A percentile compares a stretch with the other conserved stretches of the same genome.
Conservation (phyloP, 2,888 invertebrate species). For the Mamestra brassicae region DNA sequence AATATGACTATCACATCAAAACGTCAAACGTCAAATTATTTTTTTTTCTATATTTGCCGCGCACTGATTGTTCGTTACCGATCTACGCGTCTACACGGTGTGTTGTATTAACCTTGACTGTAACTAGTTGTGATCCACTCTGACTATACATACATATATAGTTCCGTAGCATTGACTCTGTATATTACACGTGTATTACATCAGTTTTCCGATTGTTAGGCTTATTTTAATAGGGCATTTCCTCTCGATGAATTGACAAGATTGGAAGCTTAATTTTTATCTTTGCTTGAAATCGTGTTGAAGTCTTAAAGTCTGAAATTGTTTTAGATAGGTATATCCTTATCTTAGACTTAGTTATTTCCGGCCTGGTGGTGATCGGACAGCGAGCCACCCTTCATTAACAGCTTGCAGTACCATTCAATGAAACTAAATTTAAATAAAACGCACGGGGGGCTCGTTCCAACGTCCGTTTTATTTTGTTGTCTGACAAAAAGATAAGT, state of each 20-base stretch:
- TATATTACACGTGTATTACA: not conserved
- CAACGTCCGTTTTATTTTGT: too few relatives aligned
- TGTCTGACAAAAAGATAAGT: too few relatives aligned
- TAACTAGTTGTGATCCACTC: not conserved
- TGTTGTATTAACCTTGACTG: slow-evolving; percentile 9
- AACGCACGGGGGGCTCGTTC: too few relatives aligned
- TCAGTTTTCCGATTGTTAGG: not conserved
- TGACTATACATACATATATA: slow-evolving; percentile 4
- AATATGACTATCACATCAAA: not conserved
- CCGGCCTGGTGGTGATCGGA: too few relatives aligned
- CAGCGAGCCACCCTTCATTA: too few relatives aligned
- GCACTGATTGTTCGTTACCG: not conserved
- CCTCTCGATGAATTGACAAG: not conserved
- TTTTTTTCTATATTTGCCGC: not conserved
- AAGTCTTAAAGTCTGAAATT: too few relatives aligned
- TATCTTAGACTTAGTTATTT: too few relatives aligned
- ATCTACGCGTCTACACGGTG: not conserved
- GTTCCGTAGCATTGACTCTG: not conserved
- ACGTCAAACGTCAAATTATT: not conserved
- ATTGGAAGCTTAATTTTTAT: not conserved
- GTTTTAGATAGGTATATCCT: too few relatives aligned
- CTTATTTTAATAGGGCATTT: not conserved
- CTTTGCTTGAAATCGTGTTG: not conserved
- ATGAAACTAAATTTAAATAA: too few relatives aligned
- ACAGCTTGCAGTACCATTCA: too few relatives aligned